Evolutionary conservation across 2,113 vertebrate species (phyloP), one percentile per base, ranked within the genome.

Genomic region (Pluvialis apricaria): DNA sequence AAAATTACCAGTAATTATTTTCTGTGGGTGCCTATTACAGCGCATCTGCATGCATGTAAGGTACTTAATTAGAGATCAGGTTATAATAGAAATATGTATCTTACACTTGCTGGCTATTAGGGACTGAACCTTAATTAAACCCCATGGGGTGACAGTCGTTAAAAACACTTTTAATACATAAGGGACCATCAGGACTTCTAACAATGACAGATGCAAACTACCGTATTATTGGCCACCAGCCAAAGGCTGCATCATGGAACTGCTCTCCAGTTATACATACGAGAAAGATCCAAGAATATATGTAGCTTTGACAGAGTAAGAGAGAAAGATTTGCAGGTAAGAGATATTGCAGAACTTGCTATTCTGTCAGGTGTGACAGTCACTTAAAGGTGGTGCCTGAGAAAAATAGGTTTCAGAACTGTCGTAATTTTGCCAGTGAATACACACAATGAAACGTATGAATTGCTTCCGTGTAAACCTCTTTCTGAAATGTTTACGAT

Each of bases 161-260:
- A 95, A 96, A 96, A 96, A 78, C 94, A 95, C 65, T 92, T 92
- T 87, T 95, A 97, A 97, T 96, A 88, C 86, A 13, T 91, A 71
- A 95, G 95, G 88, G 95, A 78, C 88, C 92, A 94, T 95, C 96
- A 96, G 95, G 96, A 92, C 91, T 94, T 94, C 64, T 89, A 85
- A 93, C 80, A 86, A 71, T 94, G 94, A 88, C 96, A 97, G 95
- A 79, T 91, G 91, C 80, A 94, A 61, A 65, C 40, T 86, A 40
- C 49, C 40, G 18, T 79, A 14, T 81, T 84, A 54, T 71, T 96
- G 95, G 97, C 95, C 86, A 82, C 80, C 80, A 88, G 92, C 95
- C 96, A 97, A 51, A 57, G 73, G 54, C 82, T 91, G 61, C 60
- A 34, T 91, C 81, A 45, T 80, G 91, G 86, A 88, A 40, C 82